Conservation (phyloP, 2,888 invertebrate species). For the Napeogenes sylphis region DNA sequence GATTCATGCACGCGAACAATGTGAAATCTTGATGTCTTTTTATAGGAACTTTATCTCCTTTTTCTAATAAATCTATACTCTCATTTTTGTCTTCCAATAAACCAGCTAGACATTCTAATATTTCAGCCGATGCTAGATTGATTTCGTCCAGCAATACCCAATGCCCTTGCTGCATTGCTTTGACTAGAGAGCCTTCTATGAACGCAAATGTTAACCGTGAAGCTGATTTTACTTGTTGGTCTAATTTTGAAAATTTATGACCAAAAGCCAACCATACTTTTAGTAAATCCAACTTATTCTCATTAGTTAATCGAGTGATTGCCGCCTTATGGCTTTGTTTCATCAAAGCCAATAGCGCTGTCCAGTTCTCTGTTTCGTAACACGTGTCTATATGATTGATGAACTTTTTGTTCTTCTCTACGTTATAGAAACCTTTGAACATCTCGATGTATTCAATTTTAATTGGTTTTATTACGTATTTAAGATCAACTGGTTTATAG, state of each 20-base stretch:
- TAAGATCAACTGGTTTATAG: constrained; percentile 96
- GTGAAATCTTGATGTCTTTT: constrained; percentile 91
- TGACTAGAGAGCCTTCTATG: constrained; percentile 94
- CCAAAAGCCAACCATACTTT: constrained; percentile 82
- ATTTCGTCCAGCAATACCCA: constrained; percentile 99
- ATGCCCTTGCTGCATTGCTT: constrained; percentile 92
- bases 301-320: constrained; percentile 66
- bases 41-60: constrained; percentile 92
- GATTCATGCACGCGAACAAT: constrained; percentile 99
- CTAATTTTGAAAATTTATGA: constrained; percentile 83
- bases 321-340: constrained; percentile 84
- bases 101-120: constrained; percentile 94
- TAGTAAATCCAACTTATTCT: constrained; percentile 52
- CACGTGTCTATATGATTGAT: constrained; percentile 87
- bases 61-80: constrained; percentile 89
- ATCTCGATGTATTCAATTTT: constrained; percentile 88
- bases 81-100: constrained; percentile 90
- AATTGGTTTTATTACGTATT: constrained; percentile 88
- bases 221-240: constrained; percentile 83
- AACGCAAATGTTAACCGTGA: constrained; percentile 91
- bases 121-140: constrained; percentile 97
- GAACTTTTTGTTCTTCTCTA: constrained; percentile 89
- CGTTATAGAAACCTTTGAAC: constrained; percentile 87
- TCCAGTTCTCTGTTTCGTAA: constrained; percentile 85
- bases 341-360: constrained; percentile 85